These are phyloP conservation scores for Indri indri DNA, from an alignment of 2,113 vertebrate species.

Conservation along the genomic window DNA sequence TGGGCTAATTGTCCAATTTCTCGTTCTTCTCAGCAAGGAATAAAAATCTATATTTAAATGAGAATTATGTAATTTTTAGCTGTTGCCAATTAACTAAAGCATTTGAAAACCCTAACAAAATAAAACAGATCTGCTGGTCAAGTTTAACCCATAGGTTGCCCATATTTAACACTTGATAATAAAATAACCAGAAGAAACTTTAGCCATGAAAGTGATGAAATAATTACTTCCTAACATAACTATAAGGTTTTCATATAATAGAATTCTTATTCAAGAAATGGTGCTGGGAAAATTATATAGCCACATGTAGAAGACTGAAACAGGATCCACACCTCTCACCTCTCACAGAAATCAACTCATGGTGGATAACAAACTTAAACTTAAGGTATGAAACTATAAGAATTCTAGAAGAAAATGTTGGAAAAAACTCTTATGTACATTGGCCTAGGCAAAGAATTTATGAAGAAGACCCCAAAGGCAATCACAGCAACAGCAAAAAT, in stretches of 20 bases:
- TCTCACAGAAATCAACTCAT: no score
- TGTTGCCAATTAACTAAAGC: not conserved
- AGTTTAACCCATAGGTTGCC: not conserved
- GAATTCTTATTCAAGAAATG: not conserved
- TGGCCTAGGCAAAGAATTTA: no score
- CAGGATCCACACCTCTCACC: no score
- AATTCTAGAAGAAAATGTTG: no score
- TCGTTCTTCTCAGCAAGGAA: not conserved
- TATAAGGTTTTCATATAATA: not conserved
- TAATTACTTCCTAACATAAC: not conserved
- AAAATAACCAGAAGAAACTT: not conserved
- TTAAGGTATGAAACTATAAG: no score
- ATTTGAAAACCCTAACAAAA: not conserved
- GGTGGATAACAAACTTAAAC: no score
- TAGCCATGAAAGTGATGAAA: not conserved
- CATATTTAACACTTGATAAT: not conserved
- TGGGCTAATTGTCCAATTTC: not conserved
- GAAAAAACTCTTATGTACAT: no score
- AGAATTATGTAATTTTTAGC: not conserved
- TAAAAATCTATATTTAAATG: not conserved
- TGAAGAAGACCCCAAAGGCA: no score
- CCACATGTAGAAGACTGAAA: no score
- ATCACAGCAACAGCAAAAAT: no score
- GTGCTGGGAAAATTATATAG: no score
- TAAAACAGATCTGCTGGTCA: not conserved